Evolutionary conservation across 2,113 vertebrate species (phyloP), one percentile per base, ranked within the genome.

Genomic region (Crotalus tigris): DNA sequence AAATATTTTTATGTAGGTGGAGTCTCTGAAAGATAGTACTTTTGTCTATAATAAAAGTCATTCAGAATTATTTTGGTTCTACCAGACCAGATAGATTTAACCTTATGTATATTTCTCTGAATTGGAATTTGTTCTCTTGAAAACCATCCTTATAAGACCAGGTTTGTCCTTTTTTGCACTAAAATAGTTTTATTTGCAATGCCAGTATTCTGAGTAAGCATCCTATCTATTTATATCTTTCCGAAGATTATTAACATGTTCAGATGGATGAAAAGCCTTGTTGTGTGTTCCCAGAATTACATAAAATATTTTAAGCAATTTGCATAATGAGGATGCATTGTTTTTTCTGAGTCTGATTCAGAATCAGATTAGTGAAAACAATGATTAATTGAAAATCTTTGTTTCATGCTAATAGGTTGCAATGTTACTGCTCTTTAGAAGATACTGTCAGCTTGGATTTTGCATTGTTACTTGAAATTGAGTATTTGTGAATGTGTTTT

Each of bases 141-240:
- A 88, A 51, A 88, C 23, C 26, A 15, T 88, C 49, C 4, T 33
- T 88, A 90, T 61, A 86, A 55, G 15, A 61, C 4, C 88, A 46
- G 61, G 12, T 86, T 58, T 51, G n/a, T 86, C 5, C 29, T 90
- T 89, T 61, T 59, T 88, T 39, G 75, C 53, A 49, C 55, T 90
- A 53, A 85, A 46, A 59, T 33, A 7, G 26, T 46, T 90, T 90
- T 85, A 55, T 23, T 90, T 93, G 46, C 53, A 90, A 90, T 86
- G 55, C 55, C 57, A 87, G 44, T 11, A 15, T 54, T 53, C 55
- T 90, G 75, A 90, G n/a, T 90, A 85, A 53, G 49, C 15, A n/a
- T 46, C n/a, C 58, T 90, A 90, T 61, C 88, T 86, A 90, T 90
- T 87, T 90, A 90, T 87, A 90, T 90, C 23, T 26, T 85, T 90